Conservation (phyloP, 2,797 vertebrate genomes). For the Poeciliopsis presidionis region DNA sequence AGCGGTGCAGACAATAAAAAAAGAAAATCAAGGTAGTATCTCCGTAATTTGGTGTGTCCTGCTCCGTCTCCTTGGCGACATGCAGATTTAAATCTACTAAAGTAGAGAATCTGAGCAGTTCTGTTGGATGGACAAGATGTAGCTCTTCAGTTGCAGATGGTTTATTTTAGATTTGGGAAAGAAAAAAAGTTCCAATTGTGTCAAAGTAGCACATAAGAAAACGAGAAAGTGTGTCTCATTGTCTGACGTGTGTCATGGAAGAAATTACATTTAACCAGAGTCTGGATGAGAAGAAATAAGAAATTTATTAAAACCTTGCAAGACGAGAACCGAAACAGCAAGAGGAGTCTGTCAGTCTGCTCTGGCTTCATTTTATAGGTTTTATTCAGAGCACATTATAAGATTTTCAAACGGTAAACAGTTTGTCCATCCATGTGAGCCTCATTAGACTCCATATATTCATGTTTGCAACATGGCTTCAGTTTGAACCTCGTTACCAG, state of each 20-base stretch:
- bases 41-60: neutral
- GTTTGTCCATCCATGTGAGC: neutral
- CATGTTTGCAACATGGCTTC: neutral
- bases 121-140: neutral
- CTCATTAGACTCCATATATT: neutral
- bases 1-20: neutral
- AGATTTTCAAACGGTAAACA: too few relatives aligned
- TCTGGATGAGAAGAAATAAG: too few relatives aligned
- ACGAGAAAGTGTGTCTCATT: too few relatives aligned
- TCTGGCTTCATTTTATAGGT: too few relatives aligned
- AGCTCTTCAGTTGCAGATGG: neutral
- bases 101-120: neutral
- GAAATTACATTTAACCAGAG: too few relatives aligned
- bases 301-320: too few relatives aligned
- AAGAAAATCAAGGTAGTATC: conserved; percentile 2
- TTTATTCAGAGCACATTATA: too few relatives aligned
- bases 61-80: neutral
- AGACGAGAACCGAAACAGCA: too few relatives aligned
- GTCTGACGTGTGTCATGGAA: too few relatives aligned
- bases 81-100: neutral
- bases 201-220: too few relatives aligned
- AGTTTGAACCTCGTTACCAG: neutral
- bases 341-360: too few relatives aligned
- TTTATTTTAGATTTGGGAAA: neutral
- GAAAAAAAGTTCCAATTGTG: too few relatives aligned